Evolutionary conservation across 2,888 invertebrate genomes (phyloP).

Genomic region (Clunio marinus): DNA sequence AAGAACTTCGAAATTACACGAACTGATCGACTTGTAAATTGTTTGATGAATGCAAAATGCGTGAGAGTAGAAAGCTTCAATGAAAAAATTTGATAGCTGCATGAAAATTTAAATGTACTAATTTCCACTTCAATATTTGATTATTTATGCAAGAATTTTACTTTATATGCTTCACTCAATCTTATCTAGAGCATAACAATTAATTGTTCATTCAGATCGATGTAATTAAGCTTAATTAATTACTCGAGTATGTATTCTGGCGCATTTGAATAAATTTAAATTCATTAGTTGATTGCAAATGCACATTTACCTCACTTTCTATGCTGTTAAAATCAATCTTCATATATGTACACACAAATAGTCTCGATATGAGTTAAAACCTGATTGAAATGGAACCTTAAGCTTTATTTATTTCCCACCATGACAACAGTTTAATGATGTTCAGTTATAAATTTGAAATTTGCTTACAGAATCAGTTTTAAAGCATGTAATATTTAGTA

Average conservation of each 20-base stretch:
- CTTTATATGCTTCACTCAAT: not conserved
- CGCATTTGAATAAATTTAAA: slow-evolving; percentile 15
- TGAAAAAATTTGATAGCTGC: not conserved
- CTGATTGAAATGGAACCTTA: slow-evolving; percentile 20
- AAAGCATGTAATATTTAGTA: too few species aligned
- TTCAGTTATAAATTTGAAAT: too few species aligned
- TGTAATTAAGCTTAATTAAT: not conserved
- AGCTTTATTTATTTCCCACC: too few species aligned
- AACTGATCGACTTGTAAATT: not conserved
- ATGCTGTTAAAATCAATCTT: slow-evolving; percentile 14
- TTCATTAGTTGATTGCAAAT: slow-evolving; percentile 8
- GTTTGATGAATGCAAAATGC: not conserved
- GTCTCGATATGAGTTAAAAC: too few species aligned
- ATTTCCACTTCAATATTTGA: not conserved
- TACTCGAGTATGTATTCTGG: not conserved
- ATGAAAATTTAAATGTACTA: not conserved
- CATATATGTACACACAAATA: not conserved
- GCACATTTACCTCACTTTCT: not conserved
- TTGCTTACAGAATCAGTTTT: too few species aligned
- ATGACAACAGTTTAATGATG: too few species aligned
- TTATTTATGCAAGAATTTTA: not conserved
- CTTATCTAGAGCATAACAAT: too few species aligned
- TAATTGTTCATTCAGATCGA: not conserved
- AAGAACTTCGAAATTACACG: not conserved
- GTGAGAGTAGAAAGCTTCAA: not conserved